Evolutionary conservation across 2,888 invertebrate species (phyloP).

Genomic region (Hoplodrina ambigua): DNA sequence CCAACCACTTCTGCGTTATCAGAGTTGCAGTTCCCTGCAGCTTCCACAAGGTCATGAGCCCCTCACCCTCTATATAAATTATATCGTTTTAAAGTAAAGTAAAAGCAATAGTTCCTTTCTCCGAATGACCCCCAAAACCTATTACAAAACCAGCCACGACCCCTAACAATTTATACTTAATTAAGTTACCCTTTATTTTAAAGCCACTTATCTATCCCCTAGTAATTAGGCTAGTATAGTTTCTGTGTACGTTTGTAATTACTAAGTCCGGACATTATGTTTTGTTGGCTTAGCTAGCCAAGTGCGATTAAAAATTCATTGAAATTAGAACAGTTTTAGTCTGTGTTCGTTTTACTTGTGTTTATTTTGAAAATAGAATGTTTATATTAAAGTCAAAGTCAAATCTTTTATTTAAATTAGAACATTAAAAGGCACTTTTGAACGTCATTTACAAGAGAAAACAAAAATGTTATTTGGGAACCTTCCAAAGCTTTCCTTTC

Average conservation of each 20-base stretch:
- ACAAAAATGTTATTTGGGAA: too few species aligned
- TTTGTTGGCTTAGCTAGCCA: constrained; percentile 40
- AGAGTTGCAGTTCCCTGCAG: too few species aligned
- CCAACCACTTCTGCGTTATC: too few species aligned
- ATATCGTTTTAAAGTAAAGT: background rate
- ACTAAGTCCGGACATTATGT: constrained; percentile 48
- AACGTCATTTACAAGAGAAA: too few species aligned
- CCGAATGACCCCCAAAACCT: constrained; percentile 1
- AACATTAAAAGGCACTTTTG: too few species aligned
- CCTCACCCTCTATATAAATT: background rate
- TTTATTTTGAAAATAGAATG: constrained; percentile 1
- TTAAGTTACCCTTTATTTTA: constrained; percentile 53
- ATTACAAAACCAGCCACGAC: constrained; percentile 32
- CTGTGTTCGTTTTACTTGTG: constrained; percentile 24
- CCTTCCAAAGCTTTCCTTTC: too few species aligned
- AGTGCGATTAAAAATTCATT: constrained; percentile 60
- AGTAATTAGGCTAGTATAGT: constrained; percentile 57
- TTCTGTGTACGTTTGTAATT: constrained; percentile 60
- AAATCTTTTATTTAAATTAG: too few species aligned
- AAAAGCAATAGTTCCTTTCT: background rate
- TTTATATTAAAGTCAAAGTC: too few species aligned
- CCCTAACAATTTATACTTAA: constrained; percentile 42
- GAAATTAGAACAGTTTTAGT: constrained; percentile 22
- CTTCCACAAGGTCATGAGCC: too few species aligned
- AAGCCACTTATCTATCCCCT: constrained; percentile 46